phyloP scores from a whole-genome alignment of 1,140 invertebrate species.

The Trialeurodes vaporariorum region DNA sequence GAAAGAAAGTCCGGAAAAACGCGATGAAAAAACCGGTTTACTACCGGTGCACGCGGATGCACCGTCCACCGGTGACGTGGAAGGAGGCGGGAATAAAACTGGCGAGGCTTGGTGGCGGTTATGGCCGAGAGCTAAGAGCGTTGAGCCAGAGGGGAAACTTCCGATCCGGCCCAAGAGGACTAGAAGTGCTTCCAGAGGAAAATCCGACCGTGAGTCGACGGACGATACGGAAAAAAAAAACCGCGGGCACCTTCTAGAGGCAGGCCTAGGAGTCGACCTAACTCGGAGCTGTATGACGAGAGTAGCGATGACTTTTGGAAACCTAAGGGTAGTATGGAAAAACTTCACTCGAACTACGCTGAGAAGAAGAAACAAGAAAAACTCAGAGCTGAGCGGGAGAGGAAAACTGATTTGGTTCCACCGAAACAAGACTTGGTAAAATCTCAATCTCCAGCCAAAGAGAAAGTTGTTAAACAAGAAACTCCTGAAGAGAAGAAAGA shows the following conservation, averaged over 20 bases:
- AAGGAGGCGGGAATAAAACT: no score
- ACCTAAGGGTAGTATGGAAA: constrained; percentile 6
- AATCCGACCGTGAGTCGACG: not conserved
- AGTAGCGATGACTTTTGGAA: constrained; percentile 26
- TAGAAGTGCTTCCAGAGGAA: not conserved
- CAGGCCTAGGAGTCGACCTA: not conserved
- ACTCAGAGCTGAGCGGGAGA: not conserved
- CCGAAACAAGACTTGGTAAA: not conserved
- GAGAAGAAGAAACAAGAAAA: not conserved
- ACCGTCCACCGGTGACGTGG: not conserved
- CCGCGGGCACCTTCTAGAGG: not conserved
- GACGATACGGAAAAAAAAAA: not conserved
- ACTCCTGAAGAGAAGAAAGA: not conserved
- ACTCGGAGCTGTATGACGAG: constrained; percentile 10
- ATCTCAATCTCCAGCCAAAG: not conserved
- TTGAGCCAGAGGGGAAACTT: constrained; percentile 9
- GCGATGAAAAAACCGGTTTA: no score
- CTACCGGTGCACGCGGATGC: no score
- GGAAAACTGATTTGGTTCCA: constrained; percentile 3
- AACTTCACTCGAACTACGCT: constrained; percentile 5
- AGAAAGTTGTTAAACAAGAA: constrained; percentile 3
- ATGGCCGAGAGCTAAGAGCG: constrained; percentile 2
- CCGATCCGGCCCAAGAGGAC: constrained; percentile 1
- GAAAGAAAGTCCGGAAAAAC: not conserved
- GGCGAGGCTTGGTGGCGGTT: constrained; percentile 1